Conservation (phyloP, 1,140 invertebrate species). For the Drosophila mayri region DNA sequence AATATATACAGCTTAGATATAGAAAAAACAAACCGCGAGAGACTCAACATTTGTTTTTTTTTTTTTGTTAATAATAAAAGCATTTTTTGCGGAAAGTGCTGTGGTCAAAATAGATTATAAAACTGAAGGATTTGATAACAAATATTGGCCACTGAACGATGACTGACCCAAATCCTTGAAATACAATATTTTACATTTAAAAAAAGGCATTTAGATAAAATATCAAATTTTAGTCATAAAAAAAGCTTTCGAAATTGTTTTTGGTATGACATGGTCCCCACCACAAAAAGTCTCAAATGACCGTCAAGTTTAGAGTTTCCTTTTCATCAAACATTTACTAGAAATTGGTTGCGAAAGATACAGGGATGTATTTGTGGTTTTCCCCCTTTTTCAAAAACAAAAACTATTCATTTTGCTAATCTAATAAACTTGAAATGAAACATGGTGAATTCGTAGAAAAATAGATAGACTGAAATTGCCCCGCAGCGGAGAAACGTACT, state of each 20-base stretch:
- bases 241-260: conserved; percentile 5
- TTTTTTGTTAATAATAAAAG: conserved; percentile 3
- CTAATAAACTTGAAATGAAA: conserved; percentile 28
- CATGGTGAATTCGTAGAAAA: conserved; percentile 26
- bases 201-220: conserved; percentile 41
- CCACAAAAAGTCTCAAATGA: conserved; percentile 33
- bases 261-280: not conserved
- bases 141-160: not conserved
- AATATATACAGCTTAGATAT: conserved; percentile 6
- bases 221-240: conserved; percentile 43
- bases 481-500: conserved; percentile 1
- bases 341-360: conserved; percentile 14
- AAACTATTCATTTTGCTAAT: conserved; percentile 19
- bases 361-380: conserved; percentile 8
- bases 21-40: not conserved
- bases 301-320: conserved; percentile 33
- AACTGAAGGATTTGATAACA: not conserved
- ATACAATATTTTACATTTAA: conserved; percentile 44
- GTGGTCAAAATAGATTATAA: not conserved
- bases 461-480: not conserved
- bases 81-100: not conserved
- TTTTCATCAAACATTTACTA: conserved; percentile 13
- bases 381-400: conserved; percentile 17
- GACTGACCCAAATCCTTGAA: conserved; percentile 8
- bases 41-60: not conserved